A percentile compares a stretch with the other conserved stretches of the same genome.
Conservation (phyloP, 2,113 vertebrate species). For the Collichthys lucidus region DNA sequence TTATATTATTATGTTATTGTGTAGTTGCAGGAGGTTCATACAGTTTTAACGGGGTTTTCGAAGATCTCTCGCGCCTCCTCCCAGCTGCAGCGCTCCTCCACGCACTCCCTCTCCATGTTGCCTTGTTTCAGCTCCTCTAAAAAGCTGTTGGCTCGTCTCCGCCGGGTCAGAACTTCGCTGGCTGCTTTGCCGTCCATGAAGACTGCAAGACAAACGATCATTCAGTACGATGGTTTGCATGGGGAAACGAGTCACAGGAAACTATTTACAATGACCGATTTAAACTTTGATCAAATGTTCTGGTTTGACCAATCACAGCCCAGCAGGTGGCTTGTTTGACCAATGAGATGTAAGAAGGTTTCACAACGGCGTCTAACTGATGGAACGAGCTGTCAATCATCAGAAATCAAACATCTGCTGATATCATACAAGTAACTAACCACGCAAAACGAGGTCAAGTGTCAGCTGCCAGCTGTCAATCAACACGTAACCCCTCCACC, state of each 20-base stretch:
- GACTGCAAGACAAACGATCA: conserved; percentile 75
- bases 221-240: too few species aligned
- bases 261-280: too few species aligned
- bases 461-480: conserved; percentile 9
- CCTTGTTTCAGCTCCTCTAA: conserved; percentile 89
- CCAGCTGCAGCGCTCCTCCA: conserved; percentile 88
- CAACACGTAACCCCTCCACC: neutral
- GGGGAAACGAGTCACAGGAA: too few species aligned
- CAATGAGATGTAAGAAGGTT: neutral
- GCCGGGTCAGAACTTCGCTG: conserved; percentile 81
- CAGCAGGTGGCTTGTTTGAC: neutral
- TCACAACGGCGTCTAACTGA: neutral
- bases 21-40: conserved; percentile 48
- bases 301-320: neutral
- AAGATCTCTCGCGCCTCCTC: conserved; percentile 96
- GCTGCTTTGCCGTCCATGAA: conserved; percentile 87
- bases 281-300: too few species aligned
- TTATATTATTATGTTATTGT: too few species aligned
- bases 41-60: conserved; percentile 87
- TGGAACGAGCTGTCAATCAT: neutral
- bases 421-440: neutral
- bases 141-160: conserved; percentile 87
- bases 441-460: conserved; percentile 15
- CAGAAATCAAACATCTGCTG: neutral
- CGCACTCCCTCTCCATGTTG: conserved; percentile 91